Evolutionary conservation across 37 sponge, comb jelly and placozoan species (phyloP), one percentile per base, ranked within the genome.

Genomic region (Oopsacas minuta): DNA sequence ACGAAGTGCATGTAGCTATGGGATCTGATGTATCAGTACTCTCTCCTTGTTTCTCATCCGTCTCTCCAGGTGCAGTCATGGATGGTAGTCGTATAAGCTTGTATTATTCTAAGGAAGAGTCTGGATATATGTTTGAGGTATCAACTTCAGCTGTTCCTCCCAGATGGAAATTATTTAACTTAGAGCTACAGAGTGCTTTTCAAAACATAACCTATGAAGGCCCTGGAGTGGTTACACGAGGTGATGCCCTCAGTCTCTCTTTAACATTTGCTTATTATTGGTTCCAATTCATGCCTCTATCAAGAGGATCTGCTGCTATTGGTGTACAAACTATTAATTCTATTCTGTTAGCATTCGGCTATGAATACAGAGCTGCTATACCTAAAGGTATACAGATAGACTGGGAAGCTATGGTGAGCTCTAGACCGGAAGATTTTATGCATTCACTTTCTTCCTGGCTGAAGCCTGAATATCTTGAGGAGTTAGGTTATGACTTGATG

Each of bases 271-370:
- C 75, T 12, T 61, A 61, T 34, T 61, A 61, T 34, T 61, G 75
- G 75, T 61, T 61, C 75, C 75, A 61, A n/a, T 61, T 61, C 75
- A 61, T 61, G 75, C 75, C 75, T 12, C 75, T 61, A 34, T 61
- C 75, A 32, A 25, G 75, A 12, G 75, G 75, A 12, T 61, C 75
- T 12, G 75, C 75, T n/a, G 75, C 75, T 12, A n/a, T 61, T 34
- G 75, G 75, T 34, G 30, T 61, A 12, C 75, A 61, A 12, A n/a
- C 75, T 34, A 61, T 61, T 34, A 61, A 12, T 34, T 10, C 75
- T 12, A 34, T 61, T 3, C 75, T 61, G 28, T 34, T 61, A 12
- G 75, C 75, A 12, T 61, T 61, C 75, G 75, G 75, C 28, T 61
- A 61, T 12, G 75, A 61, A 12, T 5, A 25, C 28, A n/a, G 30